Conservation (phyloP, 2,113 vertebrate species). For the human (Homo sapiens) region GRCh38 chr7:101658501-101659000, state of each 20-base stretch:
- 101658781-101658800: not conserved
- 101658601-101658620: accelerated
- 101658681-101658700: not conserved
- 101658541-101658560: too few relatives aligned
- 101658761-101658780: not conserved
- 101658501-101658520: too few relatives aligned
- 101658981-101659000: too few relatives aligned
- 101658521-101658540: too few relatives aligned
- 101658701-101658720: not conserved
- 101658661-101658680: not conserved
- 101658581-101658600: too few relatives aligned
- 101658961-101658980: too few relatives aligned
- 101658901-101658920: not conserved
- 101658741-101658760: not conserved
- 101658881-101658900: not conserved
- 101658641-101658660: too few relatives aligned
- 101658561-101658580: too few relatives aligned
- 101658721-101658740: not conserved
- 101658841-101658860: not conserved
- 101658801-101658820: not conserved
- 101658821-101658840: not conserved
- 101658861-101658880: not conserved
- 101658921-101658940: not conserved
- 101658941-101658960: too few relatives aligned
- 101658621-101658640: too few relatives aligned